Evolutionary conservation across 2,888 invertebrate species (phyloP), one percentile per base, ranked within the genome.

Genomic region (Cryptocheilus praepositus): DNA sequence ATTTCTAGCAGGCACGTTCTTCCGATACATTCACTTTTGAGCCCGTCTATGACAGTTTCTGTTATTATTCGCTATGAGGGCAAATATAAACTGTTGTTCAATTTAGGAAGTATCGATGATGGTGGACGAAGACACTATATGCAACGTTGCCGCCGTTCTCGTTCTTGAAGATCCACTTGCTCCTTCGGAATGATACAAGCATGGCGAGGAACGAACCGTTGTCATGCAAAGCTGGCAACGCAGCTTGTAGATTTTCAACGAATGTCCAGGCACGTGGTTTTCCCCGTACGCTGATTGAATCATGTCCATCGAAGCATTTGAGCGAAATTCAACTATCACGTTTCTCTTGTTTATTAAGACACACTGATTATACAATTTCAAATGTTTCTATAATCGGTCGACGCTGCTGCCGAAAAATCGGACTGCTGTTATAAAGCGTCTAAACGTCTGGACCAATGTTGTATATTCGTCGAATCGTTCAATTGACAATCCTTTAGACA

Each of bases 111-210:
- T 60, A 55, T 57, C 49, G 13, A 21, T n/a, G 21, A 4, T 28
- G 60, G n/a, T 46, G n/a, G 22, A 28, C 22, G 64, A 64, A 64
- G 57, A 64, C 61, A 64, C 19, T 25, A 43, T 56, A 51, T 21
- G 67, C 64, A 61, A 53, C 60, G 55, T 62, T 64, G 67, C 56
- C 67, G 57, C 63, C 53, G 68, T 73, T 70, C 67, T 67, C 75
- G 66, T 75, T 67, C 74, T 70, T 61, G 58, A 65, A 66, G 58
- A 8, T 16, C 54, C 44, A 64, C 56, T 22, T 59, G 44, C n/a
- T n/a, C 49, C 53, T 62, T 56, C 54, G 73, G 73, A 75, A 75
- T 73, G 73, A 57, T 54, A 55, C 36, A 7, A 36, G 36, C 36
- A 1, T 60, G 45, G 19, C 60, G 51, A 43, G 53, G 56, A 36